A percentile compares a stretch with the other conserved stretches of the same genome.
Conservation (phyloP, 2,797 vertebrate genomes). For the Glyptemys insculpta region DNA sequence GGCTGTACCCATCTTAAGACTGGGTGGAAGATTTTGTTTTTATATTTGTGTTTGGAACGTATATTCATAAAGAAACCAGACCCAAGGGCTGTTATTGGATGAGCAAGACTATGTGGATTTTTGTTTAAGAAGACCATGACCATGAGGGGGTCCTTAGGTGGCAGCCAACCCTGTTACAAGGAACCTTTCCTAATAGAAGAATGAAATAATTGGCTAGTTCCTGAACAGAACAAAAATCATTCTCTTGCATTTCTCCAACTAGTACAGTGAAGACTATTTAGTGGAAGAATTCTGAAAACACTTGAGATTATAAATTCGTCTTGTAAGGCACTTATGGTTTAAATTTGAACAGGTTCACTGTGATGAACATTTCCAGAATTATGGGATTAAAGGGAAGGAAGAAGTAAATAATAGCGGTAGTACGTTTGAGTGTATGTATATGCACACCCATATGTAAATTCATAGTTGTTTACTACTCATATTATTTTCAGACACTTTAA, state of each 20-base stretch:
- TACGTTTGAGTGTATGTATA: background rate
- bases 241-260: background rate
- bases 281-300: constrained; percentile 7
- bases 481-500: background rate
- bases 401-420: background rate
- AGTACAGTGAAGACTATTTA: constrained; percentile 12
- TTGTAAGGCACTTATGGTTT: constrained; percentile 16
- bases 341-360: constrained; percentile 24
- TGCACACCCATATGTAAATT: background rate
- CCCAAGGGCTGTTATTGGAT: background rate
- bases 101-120: background rate
- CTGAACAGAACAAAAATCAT: background rate
- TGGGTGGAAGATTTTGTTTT: background rate
- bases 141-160: background rate
- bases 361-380: background rate
- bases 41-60: background rate
- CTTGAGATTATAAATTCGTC: constrained; percentile 37
- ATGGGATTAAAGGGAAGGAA: constrained; percentile 9
- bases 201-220: constrained; percentile 1
- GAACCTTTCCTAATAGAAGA: constrained; percentile 17
- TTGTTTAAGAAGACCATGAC: background rate
- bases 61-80: background rate
- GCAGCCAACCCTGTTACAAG: background rate
- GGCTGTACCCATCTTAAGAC: background rate
- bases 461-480: background rate